Percentiles rank a stretch among this genome's conserved stretches.
Evolutionary conservation across 2,113 vertebrate species (phyloP).

Genomic region (Peromyscus leucopus): DNA sequence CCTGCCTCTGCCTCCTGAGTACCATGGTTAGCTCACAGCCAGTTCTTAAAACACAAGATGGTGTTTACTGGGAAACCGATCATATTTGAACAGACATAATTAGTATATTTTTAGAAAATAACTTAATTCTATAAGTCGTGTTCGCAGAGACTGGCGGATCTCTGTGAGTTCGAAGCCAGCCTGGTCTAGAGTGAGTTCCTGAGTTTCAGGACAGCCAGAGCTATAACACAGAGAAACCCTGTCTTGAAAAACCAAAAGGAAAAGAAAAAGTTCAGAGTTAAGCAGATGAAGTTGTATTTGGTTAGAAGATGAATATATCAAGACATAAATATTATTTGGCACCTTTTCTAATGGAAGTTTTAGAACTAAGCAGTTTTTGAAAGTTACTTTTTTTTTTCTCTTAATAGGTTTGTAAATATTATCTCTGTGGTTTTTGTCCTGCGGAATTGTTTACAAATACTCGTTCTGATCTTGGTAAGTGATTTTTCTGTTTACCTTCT

Average conservation of each 20-base stretch:
- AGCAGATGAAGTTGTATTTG: conserved; percentile 9
- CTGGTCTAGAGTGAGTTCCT: too few species aligned
- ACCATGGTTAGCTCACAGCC: background rate
- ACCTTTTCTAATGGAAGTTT: conserved; percentile 21
- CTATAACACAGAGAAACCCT: too few species aligned
- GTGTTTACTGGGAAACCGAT: background rate
- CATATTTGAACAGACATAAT: background rate
- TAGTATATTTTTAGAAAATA: background rate
- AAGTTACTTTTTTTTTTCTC: conserved; percentile 57
- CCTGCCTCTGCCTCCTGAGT: background rate
- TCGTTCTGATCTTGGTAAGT: conserved; percentile 97
- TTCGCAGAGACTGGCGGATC: too few species aligned
- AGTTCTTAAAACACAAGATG: background rate
- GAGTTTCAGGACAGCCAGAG: too few species aligned
- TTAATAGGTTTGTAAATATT: conserved; percentile 96
- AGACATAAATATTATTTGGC: conserved; percentile 54
- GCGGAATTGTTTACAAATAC: conserved; percentile 99
- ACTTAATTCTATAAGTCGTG: background rate
- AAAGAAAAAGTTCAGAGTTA: background rate
- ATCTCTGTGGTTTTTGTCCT: conserved; percentile 98
- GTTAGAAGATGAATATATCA: background rate
- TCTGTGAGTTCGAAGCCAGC: too few species aligned
- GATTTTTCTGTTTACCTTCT: conserved; percentile 41
- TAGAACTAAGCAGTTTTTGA: conserved; percentile 52
- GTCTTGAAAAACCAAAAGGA: too few species aligned